Base-by-base conservation (phyloP, 2,797 vertebrate species). In the Centroberyx gerrardi region DNA sequence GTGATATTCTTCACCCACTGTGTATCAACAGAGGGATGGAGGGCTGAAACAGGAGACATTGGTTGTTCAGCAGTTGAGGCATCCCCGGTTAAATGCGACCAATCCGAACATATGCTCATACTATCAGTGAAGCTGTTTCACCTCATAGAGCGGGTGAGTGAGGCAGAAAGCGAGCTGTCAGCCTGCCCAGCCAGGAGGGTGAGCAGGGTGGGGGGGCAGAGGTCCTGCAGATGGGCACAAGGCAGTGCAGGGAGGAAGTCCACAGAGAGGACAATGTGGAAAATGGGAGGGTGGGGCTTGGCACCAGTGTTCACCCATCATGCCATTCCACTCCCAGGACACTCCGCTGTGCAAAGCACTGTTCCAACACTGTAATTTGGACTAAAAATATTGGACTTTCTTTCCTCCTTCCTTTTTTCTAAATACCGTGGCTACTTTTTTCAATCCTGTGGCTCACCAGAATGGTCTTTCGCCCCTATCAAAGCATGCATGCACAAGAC, bases 351-450 rank as follows among this genome's bases (percentile, higher is more conserved):
- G 94, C 94, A 93, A 92, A 92, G 94, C 93, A 93, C 94, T 93
- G 94, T 94, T 95, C 92, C 94, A 95, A 95, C 94, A 82, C 91
- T 96, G 94, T 96, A 96, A 96, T 96, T 96, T 96, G 88, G 88
- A 94, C 95, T 96, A 96, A 96, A 96, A 96, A 96, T 96, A 96
- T 95, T 94, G 93, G 88, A 92, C 93, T 94, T 95, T 95, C 93
- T 94, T 95, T 95, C 92, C 93, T 95, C 92, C 93, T 93, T 94
- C 89, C 89, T 90, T 93, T 75, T 94, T 93, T 91, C 89, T 88
- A 93, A 94, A 95, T 93, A 93, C 89, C 92, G 93, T 86, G 93
- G 94, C 84, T 82, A 84, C 86, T 91, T 95, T 90, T 87, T 95
- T 86, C 86, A 92, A 91, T 87, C 90, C 90, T 94, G 95, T 70